Conservation (phyloP, 2,113 vertebrate species). For the Tragulus kanchil region DNA sequence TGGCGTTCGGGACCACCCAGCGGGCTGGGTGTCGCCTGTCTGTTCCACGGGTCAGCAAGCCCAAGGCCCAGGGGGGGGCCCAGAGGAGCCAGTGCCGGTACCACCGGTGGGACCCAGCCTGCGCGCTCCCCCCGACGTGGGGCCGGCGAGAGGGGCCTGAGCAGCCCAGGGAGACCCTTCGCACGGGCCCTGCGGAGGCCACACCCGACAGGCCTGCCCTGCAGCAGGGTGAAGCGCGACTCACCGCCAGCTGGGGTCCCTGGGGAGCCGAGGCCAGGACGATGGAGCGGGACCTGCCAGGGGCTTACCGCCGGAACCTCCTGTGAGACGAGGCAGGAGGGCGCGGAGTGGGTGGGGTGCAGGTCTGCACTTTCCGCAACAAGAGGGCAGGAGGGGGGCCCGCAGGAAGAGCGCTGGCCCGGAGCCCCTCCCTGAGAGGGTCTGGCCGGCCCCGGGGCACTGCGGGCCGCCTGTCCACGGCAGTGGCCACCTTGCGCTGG, state of each 20-base stretch:
- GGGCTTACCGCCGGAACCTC: no score
- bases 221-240: not conserved
- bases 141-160: fast-evolving
- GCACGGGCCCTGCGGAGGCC: fast-evolving
- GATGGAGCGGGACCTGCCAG: not conserved
- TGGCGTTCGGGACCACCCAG: not conserved
- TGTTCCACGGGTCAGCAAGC: not conserved
- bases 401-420: not conserved
- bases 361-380: not conserved
- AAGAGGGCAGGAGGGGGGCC: not conserved
- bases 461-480: not conserved
- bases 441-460: not conserved
- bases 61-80: not conserved
- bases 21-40: not conserved
- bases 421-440: not conserved
- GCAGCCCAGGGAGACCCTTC: not conserved
- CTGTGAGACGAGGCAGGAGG: not conserved
- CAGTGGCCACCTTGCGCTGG: fast-evolving
- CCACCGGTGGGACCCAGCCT: not conserved
- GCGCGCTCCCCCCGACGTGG: not conserved
- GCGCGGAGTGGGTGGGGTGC: not conserved
- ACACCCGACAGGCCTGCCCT: not conserved
- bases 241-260: fast-evolving
- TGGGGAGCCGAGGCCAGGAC: not conserved
- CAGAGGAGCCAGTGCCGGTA: not conserved